phyloP scores from a whole-genome alignment of 1,140 invertebrate species.

The Hesperophylax magnus region DNA sequence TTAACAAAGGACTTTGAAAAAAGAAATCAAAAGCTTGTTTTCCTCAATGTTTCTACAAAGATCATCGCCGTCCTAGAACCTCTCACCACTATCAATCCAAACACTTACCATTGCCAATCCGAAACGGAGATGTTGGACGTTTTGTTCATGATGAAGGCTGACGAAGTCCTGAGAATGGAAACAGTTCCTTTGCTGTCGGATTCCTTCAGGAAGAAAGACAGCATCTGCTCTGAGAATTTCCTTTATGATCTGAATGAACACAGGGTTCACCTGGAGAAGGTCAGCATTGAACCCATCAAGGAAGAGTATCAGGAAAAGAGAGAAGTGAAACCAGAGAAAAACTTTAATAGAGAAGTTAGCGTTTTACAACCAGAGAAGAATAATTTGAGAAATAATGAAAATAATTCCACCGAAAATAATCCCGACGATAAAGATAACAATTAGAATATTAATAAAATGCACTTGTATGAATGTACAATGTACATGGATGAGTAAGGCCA shows the following conservation, averaged over 20 bases:
- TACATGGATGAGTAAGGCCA: too few species aligned
- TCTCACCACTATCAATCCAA: conserved; percentile 53
- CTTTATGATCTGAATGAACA: conserved; percentile 17
- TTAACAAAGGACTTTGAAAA: conserved; percentile 75
- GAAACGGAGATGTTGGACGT: conserved; percentile 56
- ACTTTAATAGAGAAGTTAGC: too few species aligned
- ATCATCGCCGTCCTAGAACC: conserved; percentile 58
- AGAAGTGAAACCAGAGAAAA: too few species aligned
- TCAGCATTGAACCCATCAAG: conserved; percentile 35
- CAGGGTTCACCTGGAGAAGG: conserved; percentile 34
- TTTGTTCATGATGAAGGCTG: conserved; percentile 51
- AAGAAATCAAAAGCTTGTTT: conserved; percentile 74
- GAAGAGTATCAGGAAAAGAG: conserved; percentile 30
- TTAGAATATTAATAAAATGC: too few species aligned
- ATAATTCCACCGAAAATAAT: not conserved
- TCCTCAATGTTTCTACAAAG: conserved; percentile 77
- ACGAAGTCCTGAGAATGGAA: conserved; percentile 51
- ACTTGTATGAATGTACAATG: too few species aligned
- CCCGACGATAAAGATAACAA: too few species aligned
- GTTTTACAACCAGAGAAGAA: not conserved
- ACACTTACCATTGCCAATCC: conserved; percentile 49
- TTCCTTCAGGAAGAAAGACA: conserved; percentile 52
- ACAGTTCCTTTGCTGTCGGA: conserved; percentile 53
- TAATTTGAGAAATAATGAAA: not conserved
- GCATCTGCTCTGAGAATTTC: conserved; percentile 47